Percentiles rank a stretch among this genome's conserved stretches.
Conservation (phyloP, 2,888 invertebrate genomes). For the Drosophila lacicola region DNA sequence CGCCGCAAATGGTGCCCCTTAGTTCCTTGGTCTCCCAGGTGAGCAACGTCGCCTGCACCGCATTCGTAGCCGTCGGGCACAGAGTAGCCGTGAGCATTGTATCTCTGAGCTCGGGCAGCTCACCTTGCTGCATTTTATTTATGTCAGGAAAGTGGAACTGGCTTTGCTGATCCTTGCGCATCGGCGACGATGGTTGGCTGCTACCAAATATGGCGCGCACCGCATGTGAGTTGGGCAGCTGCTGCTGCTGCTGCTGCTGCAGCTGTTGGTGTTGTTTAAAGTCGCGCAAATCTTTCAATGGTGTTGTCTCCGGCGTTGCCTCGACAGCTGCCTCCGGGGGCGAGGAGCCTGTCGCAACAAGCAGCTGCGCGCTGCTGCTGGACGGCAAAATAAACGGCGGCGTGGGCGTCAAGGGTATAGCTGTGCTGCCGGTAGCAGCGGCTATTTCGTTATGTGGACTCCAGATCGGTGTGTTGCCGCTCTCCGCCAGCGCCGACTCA, state of each 20-base stretch:
- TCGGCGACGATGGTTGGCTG: conserved; percentile 90
- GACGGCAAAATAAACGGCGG: conserved; percentile 85
- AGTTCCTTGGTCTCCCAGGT: conserved; percentile 34
- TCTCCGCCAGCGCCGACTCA: conserved; percentile 41
- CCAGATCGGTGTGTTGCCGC: conserved; percentile 77
- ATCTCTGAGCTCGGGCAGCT: conserved; percentile 60
- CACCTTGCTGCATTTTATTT: conserved; percentile 49
- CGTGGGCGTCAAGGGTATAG: conserved; percentile 86
- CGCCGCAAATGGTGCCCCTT: conserved; percentile 64
- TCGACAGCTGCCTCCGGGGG: conserved; percentile 95
- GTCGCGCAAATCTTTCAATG: conserved; percentile 88
- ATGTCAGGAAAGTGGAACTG: conserved; percentile 86
- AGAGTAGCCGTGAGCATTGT: conserved; percentile 28
- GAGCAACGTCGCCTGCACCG: conserved; percentile 25
- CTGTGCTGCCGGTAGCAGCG: conserved; percentile 79
- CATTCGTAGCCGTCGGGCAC: conserved; percentile 17
- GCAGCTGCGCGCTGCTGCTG: conserved; percentile 63
- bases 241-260: conserved; percentile 34
- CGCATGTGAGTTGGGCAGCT: conserved; percentile 87
- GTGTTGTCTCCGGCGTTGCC: conserved; percentile 95
- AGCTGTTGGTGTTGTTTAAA: conserved; percentile 53
- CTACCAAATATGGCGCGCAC: conserved; percentile 88
- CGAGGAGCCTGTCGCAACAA: conserved; percentile 87
- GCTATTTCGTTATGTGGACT: conserved; percentile 83
- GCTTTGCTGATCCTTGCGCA: conserved; percentile 87